These are phyloP conservation scores for Mola mola DNA, from an alignment of 2,113 vertebrate species.

Conservation along the genomic window DNA sequence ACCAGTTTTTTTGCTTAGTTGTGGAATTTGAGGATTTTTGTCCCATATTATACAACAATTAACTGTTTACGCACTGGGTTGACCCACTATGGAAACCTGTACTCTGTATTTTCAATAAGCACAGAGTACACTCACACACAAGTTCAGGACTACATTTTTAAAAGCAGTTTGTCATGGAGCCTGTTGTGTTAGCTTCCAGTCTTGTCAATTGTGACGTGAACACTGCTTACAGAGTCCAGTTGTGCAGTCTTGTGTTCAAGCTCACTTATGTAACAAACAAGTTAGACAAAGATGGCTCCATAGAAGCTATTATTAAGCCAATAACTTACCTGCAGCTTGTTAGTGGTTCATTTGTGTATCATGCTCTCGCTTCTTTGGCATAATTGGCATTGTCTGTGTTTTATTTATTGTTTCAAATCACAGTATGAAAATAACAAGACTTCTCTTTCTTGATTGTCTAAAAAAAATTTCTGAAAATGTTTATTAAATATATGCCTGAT, in stretches of 20 bases:
- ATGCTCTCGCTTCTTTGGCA: not conserved
- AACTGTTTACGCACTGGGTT: too few species aligned
- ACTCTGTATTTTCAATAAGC: not conserved
- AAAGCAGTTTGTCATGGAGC: slow-evolving; percentile 23
- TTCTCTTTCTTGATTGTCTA: too few species aligned
- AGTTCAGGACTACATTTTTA: not conserved
- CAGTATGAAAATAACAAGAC: too few species aligned
- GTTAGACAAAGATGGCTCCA: not conserved
- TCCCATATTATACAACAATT: too few species aligned
- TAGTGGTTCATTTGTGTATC: not conserved
- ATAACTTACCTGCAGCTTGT: not conserved
- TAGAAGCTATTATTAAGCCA: not conserved
- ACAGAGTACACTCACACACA: not conserved
- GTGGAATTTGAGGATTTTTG: too few species aligned
- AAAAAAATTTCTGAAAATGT: too few species aligned
- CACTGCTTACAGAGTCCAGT: not conserved
- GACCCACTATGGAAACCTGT: too few species aligned
- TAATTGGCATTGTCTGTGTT: not conserved
- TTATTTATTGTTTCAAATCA: too few species aligned
- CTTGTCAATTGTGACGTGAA: slow-evolving; percentile 26
- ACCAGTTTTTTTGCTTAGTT: too few species aligned
- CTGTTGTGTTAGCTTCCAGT: slow-evolving; percentile 27
- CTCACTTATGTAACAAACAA: too few species aligned
- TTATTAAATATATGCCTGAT: not conserved
- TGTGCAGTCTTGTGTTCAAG: not conserved